Conservation (phyloP, 2,113 vertebrate genomes). For the Epinephelus cyanopodus region DNA sequence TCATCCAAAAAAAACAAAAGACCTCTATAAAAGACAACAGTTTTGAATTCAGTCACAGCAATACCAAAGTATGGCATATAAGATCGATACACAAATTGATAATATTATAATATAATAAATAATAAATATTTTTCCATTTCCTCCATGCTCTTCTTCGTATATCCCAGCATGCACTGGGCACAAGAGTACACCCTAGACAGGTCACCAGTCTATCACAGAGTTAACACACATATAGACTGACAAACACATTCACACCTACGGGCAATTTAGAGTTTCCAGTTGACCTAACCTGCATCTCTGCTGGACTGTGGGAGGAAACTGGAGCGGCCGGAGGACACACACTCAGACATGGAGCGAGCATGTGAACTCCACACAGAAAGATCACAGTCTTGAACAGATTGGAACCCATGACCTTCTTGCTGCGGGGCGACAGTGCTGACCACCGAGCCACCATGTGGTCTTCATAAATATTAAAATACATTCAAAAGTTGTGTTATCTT, state of each 20-base stretch:
- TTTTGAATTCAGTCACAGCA: not conserved
- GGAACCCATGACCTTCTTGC: conserved; percentile 19
- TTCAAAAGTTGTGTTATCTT: not conserved
- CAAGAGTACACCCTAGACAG: conserved; percentile 24
- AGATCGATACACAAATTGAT: no score
- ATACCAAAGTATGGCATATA: no score
- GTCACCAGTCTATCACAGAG: conserved; percentile 41
- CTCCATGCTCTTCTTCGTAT: not conserved
- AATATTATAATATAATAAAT: not conserved
- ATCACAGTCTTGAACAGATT: conserved; percentile 27
- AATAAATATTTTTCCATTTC: conserved; percentile 10
- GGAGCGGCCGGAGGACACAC: conserved; percentile 41
- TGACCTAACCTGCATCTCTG: conserved; percentile 49
- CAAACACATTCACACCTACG: conserved; percentile 57
- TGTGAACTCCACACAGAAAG: conserved; percentile 4
- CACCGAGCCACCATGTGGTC: not conserved
- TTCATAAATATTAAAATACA: conserved; percentile 19
- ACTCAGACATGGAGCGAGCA: conserved; percentile 21
- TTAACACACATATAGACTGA: conserved; percentile 46
- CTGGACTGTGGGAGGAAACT: conserved; percentile 57
- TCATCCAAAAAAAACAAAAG: not conserved
- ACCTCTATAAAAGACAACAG: not conserved
- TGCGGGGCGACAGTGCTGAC: not conserved
- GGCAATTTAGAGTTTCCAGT: conserved; percentile 62
- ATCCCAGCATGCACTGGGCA: conserved; percentile 36